Conservation (phyloP, 2,797 vertebrate genomes). For the Martes flavigula region DNA sequence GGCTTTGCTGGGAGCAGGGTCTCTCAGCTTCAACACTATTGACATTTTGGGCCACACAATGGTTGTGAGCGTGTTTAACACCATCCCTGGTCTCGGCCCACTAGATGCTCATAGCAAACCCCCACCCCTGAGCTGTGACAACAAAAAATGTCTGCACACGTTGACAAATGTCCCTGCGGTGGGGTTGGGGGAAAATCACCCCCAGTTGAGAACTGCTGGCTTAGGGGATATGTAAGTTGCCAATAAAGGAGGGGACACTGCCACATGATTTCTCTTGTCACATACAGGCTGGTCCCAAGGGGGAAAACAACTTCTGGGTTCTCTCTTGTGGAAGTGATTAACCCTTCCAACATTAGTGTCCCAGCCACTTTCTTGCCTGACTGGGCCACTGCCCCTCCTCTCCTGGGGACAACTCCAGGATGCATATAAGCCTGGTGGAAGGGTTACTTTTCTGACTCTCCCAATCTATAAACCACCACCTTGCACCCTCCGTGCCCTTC, state of each 20-base stretch:
- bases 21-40: not conserved
- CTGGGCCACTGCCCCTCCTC: accelerated
- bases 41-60: too few relatives aligned
- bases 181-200: too few relatives aligned
- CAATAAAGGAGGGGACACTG: not conserved
- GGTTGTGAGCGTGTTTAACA: accelerated
- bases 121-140: not conserved
- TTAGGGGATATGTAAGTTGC: not conserved
- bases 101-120: not conserved
- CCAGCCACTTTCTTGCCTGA: not conserved
- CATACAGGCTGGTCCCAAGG: not conserved
- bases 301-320: not conserved
- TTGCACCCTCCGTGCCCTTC: not conserved
- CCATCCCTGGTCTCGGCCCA: not conserved
- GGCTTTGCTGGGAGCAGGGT: not conserved
- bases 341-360: not conserved
- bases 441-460: not conserved
- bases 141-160: not conserved
- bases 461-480: not conserved
- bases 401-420: not conserved
- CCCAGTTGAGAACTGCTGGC: not conserved
- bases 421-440: not conserved
- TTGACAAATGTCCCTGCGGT: not conserved
- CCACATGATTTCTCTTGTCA: not conserved
- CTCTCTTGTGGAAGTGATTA: not conserved